These are phyloP conservation scores for Achroia grisella DNA, from an alignment of 1,140 invertebrate genomes.

Conservation along the genomic window DNA sequence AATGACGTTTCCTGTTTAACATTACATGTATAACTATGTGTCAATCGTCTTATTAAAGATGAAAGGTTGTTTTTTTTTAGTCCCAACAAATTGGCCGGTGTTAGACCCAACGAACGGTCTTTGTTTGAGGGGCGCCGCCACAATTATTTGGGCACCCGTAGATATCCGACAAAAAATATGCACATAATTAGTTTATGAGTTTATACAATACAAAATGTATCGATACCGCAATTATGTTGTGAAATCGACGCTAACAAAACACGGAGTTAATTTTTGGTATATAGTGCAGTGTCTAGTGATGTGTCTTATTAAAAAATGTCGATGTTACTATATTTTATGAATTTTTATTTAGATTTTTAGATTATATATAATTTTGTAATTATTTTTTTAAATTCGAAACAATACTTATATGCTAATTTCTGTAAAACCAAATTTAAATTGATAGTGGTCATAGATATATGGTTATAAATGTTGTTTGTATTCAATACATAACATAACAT, in stretches of 20 bases:
- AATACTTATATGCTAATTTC: too few relatives aligned
- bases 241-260: conserved; percentile 50
- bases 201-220: conserved; percentile 52
- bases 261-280: conserved; percentile 38
- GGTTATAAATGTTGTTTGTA: too few relatives aligned
- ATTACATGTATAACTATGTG: conserved; percentile 36
- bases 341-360: too few relatives aligned
- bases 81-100: conserved; percentile 27
- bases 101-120: conserved; percentile 14
- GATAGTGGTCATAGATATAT: too few relatives aligned
- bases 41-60: conserved; percentile 59
- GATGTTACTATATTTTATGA: too few relatives aligned
- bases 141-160: conserved; percentile 35
- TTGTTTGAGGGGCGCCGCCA: conserved; percentile 34
- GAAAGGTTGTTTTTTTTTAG: conserved; percentile 36
- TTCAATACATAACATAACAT: too few relatives aligned
- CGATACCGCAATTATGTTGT: conserved; percentile 52
- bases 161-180: conserved; percentile 33
- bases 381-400: too few relatives aligned
- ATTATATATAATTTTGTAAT: too few relatives aligned
- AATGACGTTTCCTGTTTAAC: conserved; percentile 11
- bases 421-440: too few relatives aligned
- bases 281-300: conserved; percentile 13
- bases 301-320: conserved; percentile 2
- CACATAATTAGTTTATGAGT: conserved; percentile 64